Percentiles rank a stretch among this genome's conserved stretches.
These are phyloP conservation scores for Aythya fuligula DNA, from an alignment of 2,797 vertebrate species.

Conservation along the genomic window DNA sequence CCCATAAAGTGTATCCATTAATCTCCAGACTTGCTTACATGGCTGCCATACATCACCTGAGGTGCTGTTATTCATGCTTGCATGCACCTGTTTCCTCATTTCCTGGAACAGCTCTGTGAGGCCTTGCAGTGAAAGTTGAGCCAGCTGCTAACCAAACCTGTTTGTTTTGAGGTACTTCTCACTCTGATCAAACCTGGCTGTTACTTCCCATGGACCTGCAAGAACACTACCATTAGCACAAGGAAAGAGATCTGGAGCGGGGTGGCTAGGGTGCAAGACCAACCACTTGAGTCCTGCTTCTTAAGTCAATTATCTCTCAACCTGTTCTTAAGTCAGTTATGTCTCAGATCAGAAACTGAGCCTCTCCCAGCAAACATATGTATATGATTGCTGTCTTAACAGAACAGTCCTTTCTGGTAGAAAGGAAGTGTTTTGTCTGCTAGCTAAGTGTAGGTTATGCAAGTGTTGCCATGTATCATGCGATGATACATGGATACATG, in stretches of 20 bases:
- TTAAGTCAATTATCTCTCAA: background rate
- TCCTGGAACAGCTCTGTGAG: background rate
- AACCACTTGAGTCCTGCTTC: background rate
- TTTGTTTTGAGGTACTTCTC: background rate
- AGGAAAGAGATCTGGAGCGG: background rate
- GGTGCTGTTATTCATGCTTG: background rate
- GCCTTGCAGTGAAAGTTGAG: background rate
- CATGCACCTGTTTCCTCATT: too few species aligned
- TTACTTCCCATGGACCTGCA: background rate
- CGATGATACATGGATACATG: conserved; percentile 1
- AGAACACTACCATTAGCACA: background rate
- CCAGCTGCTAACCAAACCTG: background rate
- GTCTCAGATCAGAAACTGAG: background rate
- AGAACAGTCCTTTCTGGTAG: conserved; percentile 40
- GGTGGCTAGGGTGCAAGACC: background rate
- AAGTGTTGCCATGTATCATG: conserved; percentile 33
- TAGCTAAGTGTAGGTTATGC: background rate
- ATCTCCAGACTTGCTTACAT: background rate
- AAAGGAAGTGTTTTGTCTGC: conserved; percentile 28
- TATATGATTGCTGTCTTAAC: conserved; percentile 45
- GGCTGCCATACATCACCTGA: background rate
- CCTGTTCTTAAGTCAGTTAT: background rate
- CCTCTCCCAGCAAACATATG: background rate
- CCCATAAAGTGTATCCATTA: background rate
- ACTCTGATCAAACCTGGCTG: background rate